Base-by-base conservation (phyloP, 2,797 vertebrate genomes). In the Oryzias sinensis region DNA sequence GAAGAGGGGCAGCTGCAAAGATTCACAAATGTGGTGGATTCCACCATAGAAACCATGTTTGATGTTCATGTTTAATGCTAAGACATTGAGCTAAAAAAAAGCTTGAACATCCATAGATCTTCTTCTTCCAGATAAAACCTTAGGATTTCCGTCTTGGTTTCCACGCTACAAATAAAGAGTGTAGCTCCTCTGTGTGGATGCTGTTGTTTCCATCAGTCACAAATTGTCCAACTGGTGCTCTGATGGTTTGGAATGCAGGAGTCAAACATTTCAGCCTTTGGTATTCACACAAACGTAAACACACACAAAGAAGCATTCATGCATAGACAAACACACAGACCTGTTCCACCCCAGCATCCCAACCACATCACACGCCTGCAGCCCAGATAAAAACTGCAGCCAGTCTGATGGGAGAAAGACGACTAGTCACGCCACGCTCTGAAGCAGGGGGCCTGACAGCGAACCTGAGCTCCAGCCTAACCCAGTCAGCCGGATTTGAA, bases 401-500 rank as follows among this genome's bases (percentile, higher is more conserved):
- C 1, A 50, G 52, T 43, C 62, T 56, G 62, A 50, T 18, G 58
- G 56, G n/a, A 40, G 55, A 70, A 60, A 17, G 2, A 24, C 29
- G 45, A 56, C 52, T 56, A 53, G 57, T 59, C 68, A 75, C 20
- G 56, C 72, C 58, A 25, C 6, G 16, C 42, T 68, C 66, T 59
- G 20, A 64, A 29, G 65, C 20, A 27, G 11, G 33, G 59, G 53
- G 50, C 65, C 57, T 79, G 77, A 65, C 79, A 14, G 25, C 57
- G 62, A 79, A 82, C 82, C 74, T 29, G 68, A 62, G 65, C 79
- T 81, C 79, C 77, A 77, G 74, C 44, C 54, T 69, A 44, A 72
- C 80, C 81, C 41, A 25, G 67, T 68, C 57, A 79, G 48, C 81
- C 80, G 7, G 50, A 55, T 59, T 63, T 67, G 62, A 75, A 63